Evolutionary conservation across 2,888 invertebrate genomes (phyloP).

Genomic region (Diaprepes abbreviatus): DNA sequence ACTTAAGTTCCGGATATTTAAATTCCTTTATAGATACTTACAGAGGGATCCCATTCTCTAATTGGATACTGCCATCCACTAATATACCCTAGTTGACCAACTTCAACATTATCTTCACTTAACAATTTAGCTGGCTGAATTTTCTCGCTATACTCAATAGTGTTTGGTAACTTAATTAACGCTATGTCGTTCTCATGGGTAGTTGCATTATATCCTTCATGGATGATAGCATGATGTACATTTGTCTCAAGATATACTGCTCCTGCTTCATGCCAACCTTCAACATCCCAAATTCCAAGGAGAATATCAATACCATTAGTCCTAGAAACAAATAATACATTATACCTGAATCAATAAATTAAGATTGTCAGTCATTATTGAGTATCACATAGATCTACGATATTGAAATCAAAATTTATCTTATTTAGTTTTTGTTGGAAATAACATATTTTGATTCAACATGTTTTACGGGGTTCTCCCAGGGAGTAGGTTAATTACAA

Average conservation of each 20-base stretch:
- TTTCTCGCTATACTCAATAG: background rate
- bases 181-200: conserved; percentile 31
- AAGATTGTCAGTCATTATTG: no score
- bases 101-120: background rate
- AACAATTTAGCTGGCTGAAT: conserved; percentile 21
- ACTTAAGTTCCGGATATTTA: no score
- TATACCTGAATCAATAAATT: no score
- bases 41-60: background rate
- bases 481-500: no score
- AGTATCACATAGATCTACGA: no score
- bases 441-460: no score
- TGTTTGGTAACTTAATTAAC: conserved; percentile 6
- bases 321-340: background rate
- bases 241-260: background rate
- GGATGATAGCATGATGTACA: background rate
- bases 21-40: no score
- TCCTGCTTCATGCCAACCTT: background rate
- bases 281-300: conserved; percentile 15
- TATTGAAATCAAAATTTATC: no score
- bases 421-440: no score
- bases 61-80: conserved; percentile 21
- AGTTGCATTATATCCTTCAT: conserved; percentile 25
- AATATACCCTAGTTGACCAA: conserved; percentile 9
- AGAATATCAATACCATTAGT: conserved; percentile 4
- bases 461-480: no score